A percentile compares a stretch with the other conserved stretches of the same genome.
These are phyloP conservation scores for Macrobrachium rosenbergii DNA, from an alignment of 1,140 invertebrate genomes.

Conservation along the genomic window DNA sequence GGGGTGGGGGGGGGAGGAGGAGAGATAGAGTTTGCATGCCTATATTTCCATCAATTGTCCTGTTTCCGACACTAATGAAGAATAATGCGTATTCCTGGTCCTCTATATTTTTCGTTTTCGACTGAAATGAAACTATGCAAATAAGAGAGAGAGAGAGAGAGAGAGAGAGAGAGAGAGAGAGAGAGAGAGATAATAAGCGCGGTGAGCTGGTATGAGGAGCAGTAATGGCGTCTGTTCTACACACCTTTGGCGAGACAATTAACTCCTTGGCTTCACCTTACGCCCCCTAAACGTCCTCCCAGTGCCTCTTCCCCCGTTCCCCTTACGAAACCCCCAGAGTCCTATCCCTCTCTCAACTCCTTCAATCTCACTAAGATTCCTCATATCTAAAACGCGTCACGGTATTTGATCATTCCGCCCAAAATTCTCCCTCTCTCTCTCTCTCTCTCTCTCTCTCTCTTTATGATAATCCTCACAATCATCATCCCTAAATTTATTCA, in stretches of 20 bases:
- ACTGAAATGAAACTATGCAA: neutral
- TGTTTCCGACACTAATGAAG: too few relatives aligned
- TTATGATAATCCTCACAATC: too few relatives aligned
- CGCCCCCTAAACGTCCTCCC: neutral
- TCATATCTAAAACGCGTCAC: neutral
- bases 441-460: too few relatives aligned
- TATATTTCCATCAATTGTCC: neutral
- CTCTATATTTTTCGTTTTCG: neutral
- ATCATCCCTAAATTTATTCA: too few relatives aligned
- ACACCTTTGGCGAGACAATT: slow-evolving; percentile 47
- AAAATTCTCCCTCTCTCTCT: neutral
- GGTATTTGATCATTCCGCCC: too few relatives aligned
- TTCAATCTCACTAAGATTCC: neutral
- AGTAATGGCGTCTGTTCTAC: slow-evolving; percentile 30
- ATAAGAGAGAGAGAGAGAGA: slow-evolving; percentile 7
- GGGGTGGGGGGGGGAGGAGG: neutral
- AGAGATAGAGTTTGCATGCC: slow-evolving; percentile 4
- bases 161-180: slow-evolving; percentile 30
- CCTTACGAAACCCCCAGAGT: neutral
- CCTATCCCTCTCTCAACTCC: neutral
- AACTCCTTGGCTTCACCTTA: slow-evolving; percentile 28
- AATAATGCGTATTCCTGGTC: too few relatives aligned
- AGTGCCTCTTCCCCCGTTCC: neutral
- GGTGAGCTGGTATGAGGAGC: neutral
- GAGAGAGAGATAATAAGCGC: neutral